A percentile compares a stretch with the other conserved stretches of the same genome.
phyloP scores from a whole-genome alignment of 2,888 invertebrate species.

The Caenorhabditis angaria region DNA sequence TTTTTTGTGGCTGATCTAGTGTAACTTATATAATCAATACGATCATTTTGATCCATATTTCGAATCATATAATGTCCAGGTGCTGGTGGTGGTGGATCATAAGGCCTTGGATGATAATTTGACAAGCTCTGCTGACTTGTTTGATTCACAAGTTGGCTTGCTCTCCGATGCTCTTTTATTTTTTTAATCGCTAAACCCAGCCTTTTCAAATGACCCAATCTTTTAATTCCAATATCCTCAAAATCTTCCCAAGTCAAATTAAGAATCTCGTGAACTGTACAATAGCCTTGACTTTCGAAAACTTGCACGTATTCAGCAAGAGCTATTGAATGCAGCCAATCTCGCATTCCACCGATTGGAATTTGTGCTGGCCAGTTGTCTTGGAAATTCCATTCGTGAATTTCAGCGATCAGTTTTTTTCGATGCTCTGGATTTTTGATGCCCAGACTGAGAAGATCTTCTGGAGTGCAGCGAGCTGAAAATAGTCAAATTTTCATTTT shows the following conservation, averaged over 20 bases:
- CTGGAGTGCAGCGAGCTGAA: conserved; percentile 93
- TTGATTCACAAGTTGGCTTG: neutral
- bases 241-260: conserved; percentile 98
- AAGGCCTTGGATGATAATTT: conserved; percentile 11
- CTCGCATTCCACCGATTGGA: conserved; percentile 73
- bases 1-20: conserved; percentile 17
- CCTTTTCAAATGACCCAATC: conserved; percentile 93
- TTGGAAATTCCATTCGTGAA: conserved; percentile 77
- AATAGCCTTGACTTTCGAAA: conserved; percentile 90
- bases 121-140: neutral
- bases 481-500: neutral
- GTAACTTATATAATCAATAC: conserved; percentile 47
- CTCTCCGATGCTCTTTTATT: conserved; percentile 74
- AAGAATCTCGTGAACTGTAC: conserved; percentile 88
- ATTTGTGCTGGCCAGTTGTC: conserved; percentile 59
- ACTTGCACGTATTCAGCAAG: conserved; percentile 91
- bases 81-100: conserved; percentile 55
- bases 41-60: conserved; percentile 12
- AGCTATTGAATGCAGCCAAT: conserved; percentile 90
- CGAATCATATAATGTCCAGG: conserved; percentile 12
- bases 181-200: conserved; percentile 94
- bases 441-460: conserved; percentile 80
- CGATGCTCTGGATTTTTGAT: conserved; percentile 97
- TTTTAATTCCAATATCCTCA: conserved; percentile 84
- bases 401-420: conserved; percentile 93